Base-by-base conservation (phyloP, 1,140 invertebrate genomes). In the Lerema accius region DNA sequence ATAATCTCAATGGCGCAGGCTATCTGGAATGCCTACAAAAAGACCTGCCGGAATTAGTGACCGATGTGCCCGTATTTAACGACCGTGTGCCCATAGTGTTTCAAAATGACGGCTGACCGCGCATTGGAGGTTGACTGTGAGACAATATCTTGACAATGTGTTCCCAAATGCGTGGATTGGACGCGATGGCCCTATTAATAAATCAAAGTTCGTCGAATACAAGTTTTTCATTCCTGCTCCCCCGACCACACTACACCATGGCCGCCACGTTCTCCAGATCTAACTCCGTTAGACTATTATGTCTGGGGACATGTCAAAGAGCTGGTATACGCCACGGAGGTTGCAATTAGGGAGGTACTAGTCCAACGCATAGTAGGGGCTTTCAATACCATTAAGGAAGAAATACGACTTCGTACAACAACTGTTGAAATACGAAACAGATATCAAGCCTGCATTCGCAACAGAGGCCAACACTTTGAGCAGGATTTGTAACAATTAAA, bases 381-480 rank as follows among this genome's bases (percentile, higher is more conserved):
- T 15, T 43, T 43, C 14, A 43, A 43, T 43, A 13, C 40, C 16
- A 43, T 43, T 43, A 43, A 10, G 9, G 40, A 43, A 6, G 40
- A 43, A 43, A 43, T 43, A 43, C 40, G 40, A 43, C 40, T 43
- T 43, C 40, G 10, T 43, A 43, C 40, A 43, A 43, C 14, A 43
- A 43, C 40, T 13, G 10, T 43, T 16, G 40, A 43, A 43, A 43
- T 43, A 43, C 40, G 40, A 13, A 43, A 43, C 40, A 43, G 40
- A 43, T 43, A 13, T 43, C 40, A 6, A 16, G 40, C 14, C 40
- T 13, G 40, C 40, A 43, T 43, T 23, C 40, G 40, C 14, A 43
- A 43, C 40, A 43, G 5, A 15, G 40, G 40, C 5, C 9, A 43
- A 43, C n/a, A 43, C 23, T 15, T 13, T 43, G 40, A 43, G 40